phyloP scores from a whole-genome alignment of 2,797 vertebrate species.

The Sparidentex hasta region DNA sequence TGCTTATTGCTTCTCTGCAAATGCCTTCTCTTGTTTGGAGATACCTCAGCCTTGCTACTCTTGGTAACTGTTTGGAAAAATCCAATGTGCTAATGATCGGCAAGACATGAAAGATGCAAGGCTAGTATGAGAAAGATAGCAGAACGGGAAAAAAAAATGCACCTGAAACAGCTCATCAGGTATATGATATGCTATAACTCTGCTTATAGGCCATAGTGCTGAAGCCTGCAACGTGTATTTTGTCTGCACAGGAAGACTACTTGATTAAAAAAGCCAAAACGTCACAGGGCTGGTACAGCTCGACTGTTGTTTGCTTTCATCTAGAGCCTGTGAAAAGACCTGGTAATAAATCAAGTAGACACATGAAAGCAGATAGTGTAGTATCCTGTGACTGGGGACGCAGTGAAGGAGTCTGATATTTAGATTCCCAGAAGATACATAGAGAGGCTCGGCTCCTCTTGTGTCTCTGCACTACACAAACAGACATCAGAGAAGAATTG shows the following conservation, averaged over 20 bases:
- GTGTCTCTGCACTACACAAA: constrained; percentile 71
- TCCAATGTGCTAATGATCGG: constrained; percentile 6
- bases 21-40: background rate
- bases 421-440: constrained; percentile 79
- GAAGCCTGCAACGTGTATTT: constrained; percentile 44
- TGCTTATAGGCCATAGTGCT: constrained; percentile 25
- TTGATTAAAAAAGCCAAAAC: constrained; percentile 79
- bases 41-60: background rate
- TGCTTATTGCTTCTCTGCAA: background rate
- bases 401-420: constrained; percentile 76
- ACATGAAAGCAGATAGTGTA: constrained; percentile 79
- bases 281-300: constrained; percentile 54
- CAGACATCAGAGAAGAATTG: constrained; percentile 70
- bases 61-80: background rate
- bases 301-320: constrained; percentile 77
- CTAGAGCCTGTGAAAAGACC: constrained; percentile 61
- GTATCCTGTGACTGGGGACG: constrained; percentile 72
- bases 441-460: constrained; percentile 57
- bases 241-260: constrained; percentile 53
- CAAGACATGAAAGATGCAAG: constrained; percentile 23
- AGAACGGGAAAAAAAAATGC: background rate
- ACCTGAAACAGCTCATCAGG: constrained; percentile 26
- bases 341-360: constrained; percentile 82
- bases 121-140: background rate
- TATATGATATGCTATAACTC: constrained; percentile 40